Evolutionary conservation across 1,140 invertebrate genomes (phyloP).

Genomic region (Varroa destructor): DNA sequence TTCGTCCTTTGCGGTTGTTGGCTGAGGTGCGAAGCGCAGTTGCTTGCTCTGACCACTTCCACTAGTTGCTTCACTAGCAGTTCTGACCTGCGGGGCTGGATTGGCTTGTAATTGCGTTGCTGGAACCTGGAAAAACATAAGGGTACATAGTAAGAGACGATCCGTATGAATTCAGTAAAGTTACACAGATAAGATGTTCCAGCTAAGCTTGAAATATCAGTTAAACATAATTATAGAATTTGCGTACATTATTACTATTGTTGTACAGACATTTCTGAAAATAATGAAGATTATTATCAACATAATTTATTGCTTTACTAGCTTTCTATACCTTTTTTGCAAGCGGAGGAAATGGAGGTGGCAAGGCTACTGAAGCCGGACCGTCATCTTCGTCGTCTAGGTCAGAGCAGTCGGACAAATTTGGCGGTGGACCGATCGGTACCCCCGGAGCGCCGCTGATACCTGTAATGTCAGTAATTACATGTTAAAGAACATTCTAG

Average conservation of each 20-base stretch:
- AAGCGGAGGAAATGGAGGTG: conserved; percentile 41
- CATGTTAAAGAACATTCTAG: too few species aligned
- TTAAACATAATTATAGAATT: too few species aligned
- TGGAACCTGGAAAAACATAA: not conserved
- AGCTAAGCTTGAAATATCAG: too few species aligned
- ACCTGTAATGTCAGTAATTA: too few species aligned
- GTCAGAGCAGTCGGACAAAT: conserved; percentile 44
- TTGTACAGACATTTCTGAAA: too few species aligned
- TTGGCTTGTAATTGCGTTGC: conserved; percentile 15
- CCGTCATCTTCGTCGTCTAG: conserved; percentile 45
- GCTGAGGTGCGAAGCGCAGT: conserved; percentile 12
- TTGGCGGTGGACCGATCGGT: conserved; percentile 63
- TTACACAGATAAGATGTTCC: too few species aligned
- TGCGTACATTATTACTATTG: too few species aligned
- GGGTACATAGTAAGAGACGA: too few species aligned
- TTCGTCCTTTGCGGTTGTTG: conserved; percentile 24
- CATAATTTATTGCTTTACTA: conserved; percentile 28
- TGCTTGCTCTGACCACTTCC: not conserved
- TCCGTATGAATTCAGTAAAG: too few species aligned
- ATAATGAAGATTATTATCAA: not conserved
- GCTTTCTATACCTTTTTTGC: conserved; percentile 38
- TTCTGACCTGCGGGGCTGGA: conserved; percentile 2
- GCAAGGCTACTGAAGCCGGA: not conserved
- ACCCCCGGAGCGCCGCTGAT: conserved; percentile 62
- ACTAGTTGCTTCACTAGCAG: not conserved